A percentile compares a stretch with the other conserved stretches of the same genome.
phyloP scores from a whole-genome alignment of 1,140 invertebrate species.

The Drosophila arawakana region DNA sequence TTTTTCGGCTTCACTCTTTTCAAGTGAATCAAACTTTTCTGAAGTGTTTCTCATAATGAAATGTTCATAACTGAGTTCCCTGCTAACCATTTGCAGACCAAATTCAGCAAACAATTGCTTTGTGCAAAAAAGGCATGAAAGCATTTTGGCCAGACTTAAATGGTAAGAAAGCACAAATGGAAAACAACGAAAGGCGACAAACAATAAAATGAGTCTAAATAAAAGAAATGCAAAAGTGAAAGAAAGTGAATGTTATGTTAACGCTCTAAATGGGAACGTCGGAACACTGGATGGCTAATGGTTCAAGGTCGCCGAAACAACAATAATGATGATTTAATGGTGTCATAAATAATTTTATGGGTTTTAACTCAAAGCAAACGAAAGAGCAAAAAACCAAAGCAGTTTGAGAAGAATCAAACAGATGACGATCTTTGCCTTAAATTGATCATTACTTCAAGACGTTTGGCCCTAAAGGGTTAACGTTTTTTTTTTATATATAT shows the following conservation, averaged over 20 bases:
- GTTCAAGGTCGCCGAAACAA: slow-evolving; percentile 77
- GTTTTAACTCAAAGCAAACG: slow-evolving; percentile 55
- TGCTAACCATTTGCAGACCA: neutral
- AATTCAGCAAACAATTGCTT: neutral
- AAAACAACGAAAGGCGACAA: slow-evolving; percentile 60
- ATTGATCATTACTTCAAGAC: neutral
- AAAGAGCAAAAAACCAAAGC: slow-evolving; percentile 25
- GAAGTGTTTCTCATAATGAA: neutral
- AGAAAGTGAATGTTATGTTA: slow-evolving; percentile 62
- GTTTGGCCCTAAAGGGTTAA: slow-evolving; percentile 10
- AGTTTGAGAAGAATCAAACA: neutral
- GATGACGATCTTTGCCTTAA: neutral
- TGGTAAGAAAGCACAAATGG: slow-evolving; percentile 56
- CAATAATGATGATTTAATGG: slow-evolving; percentile 84
- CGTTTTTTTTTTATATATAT: neutral
- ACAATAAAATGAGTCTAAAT: slow-evolving; percentile 67
- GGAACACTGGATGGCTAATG: slow-evolving; percentile 46
- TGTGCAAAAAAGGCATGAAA: slow-evolving; percentile 7
- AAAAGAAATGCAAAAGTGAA: slow-evolving; percentile 75
- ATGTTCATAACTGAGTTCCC: neutral
- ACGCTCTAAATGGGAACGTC: slow-evolving; percentile 61
- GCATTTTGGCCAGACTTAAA: slow-evolving; percentile 51
- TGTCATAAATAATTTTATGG: slow-evolving; percentile 81
- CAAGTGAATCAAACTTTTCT: too few relatives aligned
- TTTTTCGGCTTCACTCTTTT: too few relatives aligned